A percentile compares a stretch with the other conserved stretches of the same genome.
Conservation (phyloP, 1,140 invertebrate species). For the Drosophila aff. region DNA sequence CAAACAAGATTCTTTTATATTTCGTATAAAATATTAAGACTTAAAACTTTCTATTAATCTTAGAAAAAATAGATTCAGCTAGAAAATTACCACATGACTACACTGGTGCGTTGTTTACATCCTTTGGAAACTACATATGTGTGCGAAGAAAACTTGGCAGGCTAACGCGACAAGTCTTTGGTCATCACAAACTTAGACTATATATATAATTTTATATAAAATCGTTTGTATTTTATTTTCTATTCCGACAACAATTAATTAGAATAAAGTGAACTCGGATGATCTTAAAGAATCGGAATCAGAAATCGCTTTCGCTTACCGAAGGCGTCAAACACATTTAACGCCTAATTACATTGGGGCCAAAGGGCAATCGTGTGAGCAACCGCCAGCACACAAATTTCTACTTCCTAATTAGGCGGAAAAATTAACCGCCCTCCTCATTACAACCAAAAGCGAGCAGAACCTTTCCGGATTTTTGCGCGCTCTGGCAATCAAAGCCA, state of each 20-base stretch:
- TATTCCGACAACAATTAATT: neutral
- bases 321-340: conserved; percentile 56
- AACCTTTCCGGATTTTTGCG: conserved; percentile 27
- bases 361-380: conserved; percentile 20
- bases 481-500: conserved; percentile 72
- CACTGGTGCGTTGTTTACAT: too few relatives aligned
- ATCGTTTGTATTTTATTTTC: neutral
- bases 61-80: too few relatives aligned
- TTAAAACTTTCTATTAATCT: too few relatives aligned
- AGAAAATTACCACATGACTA: too few relatives aligned
- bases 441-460: neutral
- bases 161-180: too few relatives aligned
- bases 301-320: conserved; percentile 4
- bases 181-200: too few relatives aligned
- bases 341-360: conserved; percentile 57
- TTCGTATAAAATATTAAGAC: too few relatives aligned
- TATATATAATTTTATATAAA: neutral
- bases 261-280: neutral
- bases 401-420: conserved; percentile 65
- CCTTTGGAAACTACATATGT: too few relatives aligned
- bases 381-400: conserved; percentile 37
- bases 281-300: neutral
- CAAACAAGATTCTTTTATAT: too few relatives aligned
- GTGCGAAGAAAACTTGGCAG: too few relatives aligned
- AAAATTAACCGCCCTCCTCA: conserved; percentile 32